Conservation (phyloP, 1,140 invertebrate genomes). For the Psilanteris sp. region DNA sequence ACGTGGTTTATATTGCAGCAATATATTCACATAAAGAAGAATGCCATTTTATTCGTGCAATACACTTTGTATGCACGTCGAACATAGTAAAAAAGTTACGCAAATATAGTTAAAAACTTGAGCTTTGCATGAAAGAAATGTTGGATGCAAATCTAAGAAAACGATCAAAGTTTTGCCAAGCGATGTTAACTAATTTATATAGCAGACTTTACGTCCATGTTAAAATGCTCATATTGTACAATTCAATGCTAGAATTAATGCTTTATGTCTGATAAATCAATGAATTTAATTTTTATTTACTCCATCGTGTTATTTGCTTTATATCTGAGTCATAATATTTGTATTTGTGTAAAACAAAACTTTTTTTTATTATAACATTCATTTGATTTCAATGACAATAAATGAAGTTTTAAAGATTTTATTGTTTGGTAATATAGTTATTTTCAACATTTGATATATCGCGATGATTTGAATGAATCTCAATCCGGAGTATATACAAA, state of each 20-base stretch:
- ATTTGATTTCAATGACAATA: no score
- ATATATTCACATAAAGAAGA: constrained; percentile 9
- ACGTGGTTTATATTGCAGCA: background rate
- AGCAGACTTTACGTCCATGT: constrained; percentile 21
- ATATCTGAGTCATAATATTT: background rate
- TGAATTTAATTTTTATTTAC: background rate
- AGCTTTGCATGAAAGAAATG: constrained; percentile 25
- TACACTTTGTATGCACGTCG: constrained; percentile 35
- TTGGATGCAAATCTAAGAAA: constrained; percentile 31
- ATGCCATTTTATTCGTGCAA: background rate
- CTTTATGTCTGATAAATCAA: constrained; percentile 18
- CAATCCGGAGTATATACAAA: no score
- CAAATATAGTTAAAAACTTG: constrained; percentile 42
- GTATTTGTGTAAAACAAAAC: no score
- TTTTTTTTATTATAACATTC: no score
- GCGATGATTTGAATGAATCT: no score
- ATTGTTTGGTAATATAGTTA: no score
- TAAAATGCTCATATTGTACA: constrained; percentile 21
- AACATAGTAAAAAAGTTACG: constrained; percentile 24
- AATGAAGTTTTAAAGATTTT: no score
- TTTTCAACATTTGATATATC: no score
- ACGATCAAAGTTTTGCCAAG: constrained; percentile 22
- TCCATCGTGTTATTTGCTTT: background rate
- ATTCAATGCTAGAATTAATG: constrained; percentile 24
- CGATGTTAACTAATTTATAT: constrained; percentile 11